Evolutionary conservation across 1,140 invertebrate genomes (phyloP), one percentile per base, ranked within the genome.

Genomic region (Drosophila triauraria): DNA sequence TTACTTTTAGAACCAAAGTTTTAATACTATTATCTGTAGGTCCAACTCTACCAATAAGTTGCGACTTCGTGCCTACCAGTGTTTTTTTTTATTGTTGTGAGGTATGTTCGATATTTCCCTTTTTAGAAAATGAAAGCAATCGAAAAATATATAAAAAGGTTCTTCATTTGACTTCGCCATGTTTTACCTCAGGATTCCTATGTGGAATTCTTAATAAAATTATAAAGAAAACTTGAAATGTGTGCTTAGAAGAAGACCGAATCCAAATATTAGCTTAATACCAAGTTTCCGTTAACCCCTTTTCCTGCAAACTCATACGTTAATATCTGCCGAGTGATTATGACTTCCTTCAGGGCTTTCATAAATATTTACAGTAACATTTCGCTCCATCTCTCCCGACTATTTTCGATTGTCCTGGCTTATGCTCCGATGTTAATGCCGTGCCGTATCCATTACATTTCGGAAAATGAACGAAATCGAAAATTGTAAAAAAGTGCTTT

Each of bases 401-500:
- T 72, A 50, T 32, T 44, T 72, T 70, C 12, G 63, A 67, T 40
- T 38, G 38, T n/a, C 43, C 30, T 20, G 46, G 42, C 23, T 48
- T 57, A 44, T 40, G 53, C 59, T 59, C 32, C 32, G 15, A 43
- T 53, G 38, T 23, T 53, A 67, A 50, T 67, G 74, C 51, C 54
- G 9, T 20, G 7, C 53, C 44, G 38, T 70, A 70, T 59, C 60
- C 50, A 40, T 76, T 77, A 53, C 71, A 20, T 68, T 77, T 58
- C 71, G 12, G 40, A 48, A 50, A 59, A 53, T 4, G 25, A 40
- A 50, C 74, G 30, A 63, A 71, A 61, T 60, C 50, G 65, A 78
- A 80, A 88, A 88, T 88, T 80, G 69, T 64, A 86, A 74, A 78
- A 80, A 87, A 87, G 83, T 80, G 77, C 63, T 87, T 87, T 88